A percentile compares a stretch with the other conserved stretches of the same genome.
These are phyloP conservation scores for Zaprionus camerounensis DNA, from an alignment of 1,140 invertebrate genomes.

Conservation along the genomic window DNA sequence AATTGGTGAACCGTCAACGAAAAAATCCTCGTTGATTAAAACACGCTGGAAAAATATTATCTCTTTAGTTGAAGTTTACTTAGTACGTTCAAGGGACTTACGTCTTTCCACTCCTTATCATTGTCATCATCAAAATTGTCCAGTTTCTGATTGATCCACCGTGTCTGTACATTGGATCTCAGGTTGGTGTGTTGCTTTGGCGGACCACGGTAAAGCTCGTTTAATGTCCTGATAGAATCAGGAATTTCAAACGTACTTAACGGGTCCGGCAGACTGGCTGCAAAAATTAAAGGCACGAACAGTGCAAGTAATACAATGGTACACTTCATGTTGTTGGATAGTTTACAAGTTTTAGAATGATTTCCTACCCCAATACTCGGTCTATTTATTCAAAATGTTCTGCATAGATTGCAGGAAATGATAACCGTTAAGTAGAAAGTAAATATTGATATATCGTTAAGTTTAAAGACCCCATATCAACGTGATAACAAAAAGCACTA, in stretches of 20 bases:
- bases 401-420: background rate
- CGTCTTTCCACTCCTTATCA: constrained; percentile 87
- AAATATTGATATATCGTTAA: constrained; percentile 47
- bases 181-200: constrained; percentile 20
- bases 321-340: constrained; percentile 56
- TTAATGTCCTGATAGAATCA: constrained; percentile 46
- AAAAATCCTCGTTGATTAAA: constrained; percentile 88
- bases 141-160: constrained; percentile 82
- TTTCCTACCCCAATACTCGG: constrained; percentile 35
- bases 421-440: constrained; percentile 38
- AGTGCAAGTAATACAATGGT: constrained; percentile 36
- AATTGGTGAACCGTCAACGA: constrained; percentile 84
- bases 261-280: constrained; percentile 23
- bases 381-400: constrained; percentile 67
- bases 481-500: constrained; percentile 45
- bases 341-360: constrained; percentile 60
- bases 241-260: constrained; percentile 12
- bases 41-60: constrained; percentile 57
- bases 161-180: constrained; percentile 50
- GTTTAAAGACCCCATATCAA: constrained; percentile 19
- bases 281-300: constrained; percentile 39
- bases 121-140: constrained; percentile 90
- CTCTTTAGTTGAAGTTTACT: no score
- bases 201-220: constrained; percentile 55
- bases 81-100: constrained; percentile 1